Evolutionary conservation across 2,888 invertebrate species (phyloP).

Genomic region (Drosophila planitibia): DNA sequence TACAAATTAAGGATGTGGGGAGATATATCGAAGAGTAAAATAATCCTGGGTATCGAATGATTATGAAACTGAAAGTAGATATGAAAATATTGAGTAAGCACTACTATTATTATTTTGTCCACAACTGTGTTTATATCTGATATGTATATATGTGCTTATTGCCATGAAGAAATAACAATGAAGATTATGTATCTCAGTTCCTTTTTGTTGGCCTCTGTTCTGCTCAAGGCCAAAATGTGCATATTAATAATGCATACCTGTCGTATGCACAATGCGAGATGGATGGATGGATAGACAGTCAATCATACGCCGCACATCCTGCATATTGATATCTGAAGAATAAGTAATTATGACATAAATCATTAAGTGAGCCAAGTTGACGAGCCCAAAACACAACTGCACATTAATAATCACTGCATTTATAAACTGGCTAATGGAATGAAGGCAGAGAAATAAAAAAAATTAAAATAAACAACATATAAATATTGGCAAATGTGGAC

Average conservation of each 20-base stretch:
- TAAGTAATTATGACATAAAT: conserved; percentile 58
- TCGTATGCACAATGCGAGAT: conserved; percentile 38
- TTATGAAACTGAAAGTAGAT: neutral
- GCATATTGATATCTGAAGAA: conserved; percentile 55
- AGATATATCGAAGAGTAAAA: neutral
- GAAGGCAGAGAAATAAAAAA: conserved; percentile 4
- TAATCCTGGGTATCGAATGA: neutral
- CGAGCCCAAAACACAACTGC: conserved; percentile 22
- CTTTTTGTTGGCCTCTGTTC: conserved; percentile 10
- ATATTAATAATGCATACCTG: conserved; percentile 51
- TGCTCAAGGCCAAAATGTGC: conserved; percentile 30
- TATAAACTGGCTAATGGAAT: conserved; percentile 39
- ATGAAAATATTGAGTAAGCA: neutral
- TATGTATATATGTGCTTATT: neutral
- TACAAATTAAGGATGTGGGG: neutral
- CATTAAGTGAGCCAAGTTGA: conserved; percentile 30
- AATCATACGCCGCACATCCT: conserved; percentile 67
- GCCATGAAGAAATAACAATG: neutral
- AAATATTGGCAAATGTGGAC: conserved; percentile 9
- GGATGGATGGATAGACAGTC: conserved; percentile 27
- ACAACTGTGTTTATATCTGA: neutral
- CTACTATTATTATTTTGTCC: neutral
- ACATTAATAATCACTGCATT: conserved; percentile 51
- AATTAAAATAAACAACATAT: conserved; percentile 1
- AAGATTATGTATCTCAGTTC: neutral